Conservation (phyloP, 2,888 invertebrate species). For the Gortyna flavago region DNA sequence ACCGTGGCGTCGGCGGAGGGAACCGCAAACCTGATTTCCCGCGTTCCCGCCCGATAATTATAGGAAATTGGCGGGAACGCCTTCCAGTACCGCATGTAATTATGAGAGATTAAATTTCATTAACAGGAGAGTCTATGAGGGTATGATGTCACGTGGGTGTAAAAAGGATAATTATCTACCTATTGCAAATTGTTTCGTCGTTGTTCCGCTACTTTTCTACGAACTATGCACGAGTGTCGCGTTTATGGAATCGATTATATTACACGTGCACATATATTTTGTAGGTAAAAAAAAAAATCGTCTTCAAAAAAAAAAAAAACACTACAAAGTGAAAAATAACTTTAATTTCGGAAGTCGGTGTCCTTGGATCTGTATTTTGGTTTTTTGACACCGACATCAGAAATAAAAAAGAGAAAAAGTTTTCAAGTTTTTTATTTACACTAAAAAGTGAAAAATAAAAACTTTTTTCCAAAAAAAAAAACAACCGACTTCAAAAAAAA, state of each 20-base stretch:
- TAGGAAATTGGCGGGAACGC: conserved; percentile 61
- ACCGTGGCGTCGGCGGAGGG: conserved; percentile 60
- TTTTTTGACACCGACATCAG: too few relatives aligned
- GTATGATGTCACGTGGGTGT: background rate
- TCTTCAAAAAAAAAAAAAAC: too few relatives aligned
- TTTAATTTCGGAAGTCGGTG: too few relatives aligned
- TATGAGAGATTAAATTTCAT: conserved; percentile 57
- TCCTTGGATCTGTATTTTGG: too few relatives aligned
- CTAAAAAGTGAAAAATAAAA: too few relatives aligned
- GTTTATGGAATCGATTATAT: background rate
- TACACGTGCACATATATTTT: background rate
- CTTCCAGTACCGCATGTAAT: conserved; percentile 52
- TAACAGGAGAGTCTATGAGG: conserved; percentile 44
- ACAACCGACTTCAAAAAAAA: too few relatives aligned
- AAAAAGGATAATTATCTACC: background rate
- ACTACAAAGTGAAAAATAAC: too few relatives aligned
- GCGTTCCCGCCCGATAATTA: conserved; percentile 63
- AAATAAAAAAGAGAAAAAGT: too few relatives aligned
- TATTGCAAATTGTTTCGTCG: background rate
- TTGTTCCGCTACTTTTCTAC: background rate
- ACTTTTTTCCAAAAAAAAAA: too few relatives aligned
- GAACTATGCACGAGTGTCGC: background rate
- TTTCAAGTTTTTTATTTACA: too few relatives aligned
- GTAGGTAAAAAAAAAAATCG: too few relatives aligned
- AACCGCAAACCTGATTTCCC: conserved; percentile 66